Conservation (phyloP, 2,888 invertebrate genomes). For the Schrankia costaestrigalis region DNA sequence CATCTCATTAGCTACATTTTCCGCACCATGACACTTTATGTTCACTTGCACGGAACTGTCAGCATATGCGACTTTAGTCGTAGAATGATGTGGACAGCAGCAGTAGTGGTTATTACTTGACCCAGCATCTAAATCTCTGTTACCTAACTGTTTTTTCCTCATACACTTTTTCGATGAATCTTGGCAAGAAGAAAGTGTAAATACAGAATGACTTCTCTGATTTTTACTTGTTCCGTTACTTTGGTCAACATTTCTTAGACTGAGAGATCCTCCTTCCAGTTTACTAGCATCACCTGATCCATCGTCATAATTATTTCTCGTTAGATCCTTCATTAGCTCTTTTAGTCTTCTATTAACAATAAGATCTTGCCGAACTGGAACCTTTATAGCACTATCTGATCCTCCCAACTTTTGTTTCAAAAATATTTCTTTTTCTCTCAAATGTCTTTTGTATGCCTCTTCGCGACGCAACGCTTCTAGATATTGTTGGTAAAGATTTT, state of each 20-base stretch:
- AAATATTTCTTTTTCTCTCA: slow-evolving; percentile 66
- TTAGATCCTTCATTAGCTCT: slow-evolving; percentile 66
- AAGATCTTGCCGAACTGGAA: slow-evolving; percentile 33
- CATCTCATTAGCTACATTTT: slow-evolving; percentile 17
- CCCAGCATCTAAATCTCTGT: slow-evolving; percentile 40
- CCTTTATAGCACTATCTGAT: slow-evolving; percentile 52
- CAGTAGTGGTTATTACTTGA: slow-evolving; percentile 51
- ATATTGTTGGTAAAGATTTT: slow-evolving; percentile 66
- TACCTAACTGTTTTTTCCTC: slow-evolving; percentile 46
- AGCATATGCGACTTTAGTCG: slow-evolving; percentile 40
- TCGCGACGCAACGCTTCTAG: slow-evolving; percentile 63
- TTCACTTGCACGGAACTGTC: slow-evolving; percentile 66
- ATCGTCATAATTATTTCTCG: slow-evolving; percentile 69
- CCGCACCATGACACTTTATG: slow-evolving; percentile 34
- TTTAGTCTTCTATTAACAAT: slow-evolving; percentile 53
- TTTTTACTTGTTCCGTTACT: slow-evolving; percentile 34
- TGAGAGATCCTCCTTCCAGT: slow-evolving; percentile 54
- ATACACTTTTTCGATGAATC: slow-evolving; percentile 46
- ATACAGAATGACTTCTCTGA: slow-evolving; percentile 69
- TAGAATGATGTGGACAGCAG: slow-evolving; percentile 49
- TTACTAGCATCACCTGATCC: slow-evolving; percentile 75
- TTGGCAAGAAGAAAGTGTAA: slow-evolving; percentile 65
- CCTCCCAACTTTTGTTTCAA: slow-evolving; percentile 63
- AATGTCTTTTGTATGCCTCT: slow-evolving; percentile 60
- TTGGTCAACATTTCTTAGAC: slow-evolving; percentile 39